Evolutionary conservation across 2,797 vertebrate genomes (phyloP).

Genomic region (Enteromius viviparus): DNA sequence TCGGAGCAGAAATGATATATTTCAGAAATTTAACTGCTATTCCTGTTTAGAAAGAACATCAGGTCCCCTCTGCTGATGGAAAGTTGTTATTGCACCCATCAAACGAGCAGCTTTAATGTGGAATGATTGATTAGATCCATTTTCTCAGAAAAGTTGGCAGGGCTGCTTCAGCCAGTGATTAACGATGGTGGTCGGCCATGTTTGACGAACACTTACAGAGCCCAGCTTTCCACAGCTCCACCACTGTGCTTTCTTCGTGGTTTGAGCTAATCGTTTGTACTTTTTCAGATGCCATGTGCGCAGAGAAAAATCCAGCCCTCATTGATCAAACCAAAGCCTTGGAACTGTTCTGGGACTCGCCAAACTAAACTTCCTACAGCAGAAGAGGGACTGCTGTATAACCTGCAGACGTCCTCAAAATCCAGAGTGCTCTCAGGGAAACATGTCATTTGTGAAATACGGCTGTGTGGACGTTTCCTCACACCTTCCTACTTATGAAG

Average conservation of each 20-base stretch:
- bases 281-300: conserved; percentile 52
- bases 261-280: conserved; percentile 19
- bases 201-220: conserved; percentile 72
- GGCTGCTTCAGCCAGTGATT: conserved; percentile 72
- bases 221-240: conserved; percentile 67
- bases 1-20: background rate
- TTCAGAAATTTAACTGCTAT: background rate
- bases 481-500: background rate
- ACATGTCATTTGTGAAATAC: background rate
- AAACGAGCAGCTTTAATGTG: conserved; percentile 59
- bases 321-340: conserved; percentile 45
- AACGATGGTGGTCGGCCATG: conserved; percentile 69
- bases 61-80: conserved; percentile 69
- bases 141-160: conserved; percentile 64
- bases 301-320: conserved; percentile 16
- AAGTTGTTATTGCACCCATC: conserved; percentile 51
- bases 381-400: conserved; percentile 9
- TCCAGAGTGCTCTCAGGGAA: background rate
- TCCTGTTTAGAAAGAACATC: background rate
- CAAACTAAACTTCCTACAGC: conserved; percentile 25
- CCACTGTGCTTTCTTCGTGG: conserved; percentile 60
- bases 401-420: conserved; percentile 9
- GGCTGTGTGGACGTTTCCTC: background rate
- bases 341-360: conserved; percentile 25
- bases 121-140: conserved; percentile 72